These are phyloP conservation scores for Corapipo altera DNA, from an alignment of 2,113 vertebrate genomes.

Conservation along the genomic window DNA sequence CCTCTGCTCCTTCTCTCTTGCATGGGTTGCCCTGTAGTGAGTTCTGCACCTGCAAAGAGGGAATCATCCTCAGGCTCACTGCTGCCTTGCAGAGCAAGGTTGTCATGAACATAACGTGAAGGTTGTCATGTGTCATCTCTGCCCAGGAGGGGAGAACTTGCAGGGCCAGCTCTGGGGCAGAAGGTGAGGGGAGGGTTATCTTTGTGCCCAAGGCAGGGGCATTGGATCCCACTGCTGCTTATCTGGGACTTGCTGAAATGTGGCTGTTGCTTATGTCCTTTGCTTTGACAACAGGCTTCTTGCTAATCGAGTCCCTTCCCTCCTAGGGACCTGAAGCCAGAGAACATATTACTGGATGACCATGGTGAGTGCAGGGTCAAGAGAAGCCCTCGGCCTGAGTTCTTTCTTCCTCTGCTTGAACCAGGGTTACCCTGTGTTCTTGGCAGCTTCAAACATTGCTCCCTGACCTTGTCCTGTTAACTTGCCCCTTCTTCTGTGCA, in stretches of 20 bases:
- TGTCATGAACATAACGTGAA: background rate
- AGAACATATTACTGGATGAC: conserved; percentile 96
- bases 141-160: background rate
- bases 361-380: conserved; percentile 80
- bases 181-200: background rate
- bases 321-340: conserved; percentile 91
- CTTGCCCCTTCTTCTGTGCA: conserved; percentile 31
- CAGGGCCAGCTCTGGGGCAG: background rate
- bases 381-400: background rate
- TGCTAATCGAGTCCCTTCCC: background rate
- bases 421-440: background rate
- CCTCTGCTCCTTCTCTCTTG: background rate
- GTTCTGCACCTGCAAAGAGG: background rate
- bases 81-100: background rate
- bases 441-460: background rate
- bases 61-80: background rate
- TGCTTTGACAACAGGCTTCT: background rate
- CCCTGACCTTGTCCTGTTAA: background rate
- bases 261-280: background rate
- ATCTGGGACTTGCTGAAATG: background rate
- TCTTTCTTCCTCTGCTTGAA: background rate
- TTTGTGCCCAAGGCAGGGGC: background rate
- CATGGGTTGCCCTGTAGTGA: background rate
- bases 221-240: background rate
- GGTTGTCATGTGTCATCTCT: background rate